These are phyloP conservation scores for Onchidella celtica DNA, from an alignment of 2,888 invertebrate species.

Conservation along the genomic window DNA sequence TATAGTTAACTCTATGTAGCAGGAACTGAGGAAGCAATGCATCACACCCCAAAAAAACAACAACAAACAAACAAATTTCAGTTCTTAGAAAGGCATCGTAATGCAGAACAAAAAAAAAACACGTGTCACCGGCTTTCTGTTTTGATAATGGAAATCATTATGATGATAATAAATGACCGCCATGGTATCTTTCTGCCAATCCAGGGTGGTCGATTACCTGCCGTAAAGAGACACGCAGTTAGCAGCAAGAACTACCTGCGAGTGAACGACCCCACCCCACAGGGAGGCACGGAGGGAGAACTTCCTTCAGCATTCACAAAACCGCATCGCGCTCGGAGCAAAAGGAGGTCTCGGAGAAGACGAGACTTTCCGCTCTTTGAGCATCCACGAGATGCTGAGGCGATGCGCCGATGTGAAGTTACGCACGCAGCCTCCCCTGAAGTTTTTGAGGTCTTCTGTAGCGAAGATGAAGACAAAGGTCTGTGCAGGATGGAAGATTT, in stretches of 20 bases:
- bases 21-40: not conserved
- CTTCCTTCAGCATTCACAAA: not conserved
- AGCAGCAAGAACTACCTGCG: conserved; percentile 30
- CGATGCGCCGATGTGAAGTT: conserved; percentile 19
- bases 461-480: conserved; percentile 1
- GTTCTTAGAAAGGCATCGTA: too few species aligned
- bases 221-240: conserved; percentile 24
- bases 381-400: conserved; percentile 20
- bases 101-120: too few species aligned
- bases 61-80: too few species aligned
- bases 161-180: too few species aligned
- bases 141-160: too few species aligned
- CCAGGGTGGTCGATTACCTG: conserved; percentile 19
- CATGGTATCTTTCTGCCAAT: not conserved
- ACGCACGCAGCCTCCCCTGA: conserved; percentile 6
- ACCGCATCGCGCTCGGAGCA: not conserved
- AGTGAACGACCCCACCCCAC: not conserved
- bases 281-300: not conserved
- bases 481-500: not conserved
- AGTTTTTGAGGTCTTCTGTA: conserved; percentile 28
- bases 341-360: not conserved
- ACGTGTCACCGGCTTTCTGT: too few species aligned
- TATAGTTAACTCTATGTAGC: not conserved
- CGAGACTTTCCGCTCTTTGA: conserved; percentile 16
- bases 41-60: not conserved